Evolutionary conservation across 1,140 invertebrate genomes (phyloP).

Genomic region (Polyergus mexicanus): DNA sequence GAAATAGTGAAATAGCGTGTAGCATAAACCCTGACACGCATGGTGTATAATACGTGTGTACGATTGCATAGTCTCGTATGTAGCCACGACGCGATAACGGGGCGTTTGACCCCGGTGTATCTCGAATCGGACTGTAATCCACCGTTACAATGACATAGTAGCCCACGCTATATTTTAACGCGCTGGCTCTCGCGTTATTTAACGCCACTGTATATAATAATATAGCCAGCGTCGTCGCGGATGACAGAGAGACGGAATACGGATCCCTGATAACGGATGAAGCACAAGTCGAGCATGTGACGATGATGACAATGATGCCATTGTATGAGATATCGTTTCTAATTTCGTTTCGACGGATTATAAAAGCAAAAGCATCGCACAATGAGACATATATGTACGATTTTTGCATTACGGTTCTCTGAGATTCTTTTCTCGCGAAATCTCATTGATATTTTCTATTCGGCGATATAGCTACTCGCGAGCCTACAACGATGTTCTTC

Average conservation of each 20-base stretch:
- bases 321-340: background rate
- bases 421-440: background rate
- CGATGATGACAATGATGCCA: slow-evolving; percentile 5
- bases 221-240: background rate
- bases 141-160: slow-evolving; percentile 66
- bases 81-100: slow-evolving; percentile 68
- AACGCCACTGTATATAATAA: slow-evolving; percentile 26
- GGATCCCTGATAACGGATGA: slow-evolving; percentile 41
- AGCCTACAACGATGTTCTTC: background rate
- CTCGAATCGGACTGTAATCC: slow-evolving; percentile 77
- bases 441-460: no score
- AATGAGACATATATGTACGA: background rate
- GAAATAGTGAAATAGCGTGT: background rate
- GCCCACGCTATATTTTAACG: slow-evolving; percentile 42
- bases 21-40: no score
- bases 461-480: no score
- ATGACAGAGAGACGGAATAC: background rate
- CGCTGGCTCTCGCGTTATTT: slow-evolving; percentile 36
- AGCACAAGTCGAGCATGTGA: slow-evolving; percentile 43
- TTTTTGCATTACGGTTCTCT: background rate
- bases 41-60: background rate
- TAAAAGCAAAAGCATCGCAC: background rate
- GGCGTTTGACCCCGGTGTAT: slow-evolving; percentile 79
- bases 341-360: slow-evolving; percentile 9
- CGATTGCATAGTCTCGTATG: slow-evolving; percentile 23